phyloP scores from a whole-genome alignment of 2,888 invertebrate species.

The Netelia virgata region DNA sequence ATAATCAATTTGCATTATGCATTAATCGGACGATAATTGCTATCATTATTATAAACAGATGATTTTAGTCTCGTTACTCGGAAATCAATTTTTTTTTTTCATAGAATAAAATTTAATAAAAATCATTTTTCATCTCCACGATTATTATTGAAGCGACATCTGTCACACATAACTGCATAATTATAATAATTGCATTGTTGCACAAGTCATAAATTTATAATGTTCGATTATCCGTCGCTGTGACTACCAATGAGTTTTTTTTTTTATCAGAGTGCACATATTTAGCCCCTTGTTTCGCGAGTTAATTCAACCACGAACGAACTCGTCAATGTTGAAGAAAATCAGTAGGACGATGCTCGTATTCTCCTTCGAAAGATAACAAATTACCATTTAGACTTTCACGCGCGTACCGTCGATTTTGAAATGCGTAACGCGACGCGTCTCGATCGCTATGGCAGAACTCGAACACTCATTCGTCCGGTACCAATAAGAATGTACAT shows the following conservation, averaged over 20 bases:
- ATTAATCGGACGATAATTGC: too few species aligned
- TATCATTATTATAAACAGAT: too few species aligned
- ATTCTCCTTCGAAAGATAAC: conserved; percentile 23
- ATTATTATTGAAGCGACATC: neutral
- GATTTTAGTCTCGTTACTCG: too few species aligned
- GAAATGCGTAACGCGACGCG: conserved; percentile 63
- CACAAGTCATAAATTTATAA: neutral
- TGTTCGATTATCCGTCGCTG: neutral
- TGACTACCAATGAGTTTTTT: neutral
- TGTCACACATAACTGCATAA: neutral
- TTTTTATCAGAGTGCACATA: neutral
- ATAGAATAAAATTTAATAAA: neutral
- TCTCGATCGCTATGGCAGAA: neutral
- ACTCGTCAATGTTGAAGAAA: conserved; percentile 44
- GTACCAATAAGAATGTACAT: neutral
- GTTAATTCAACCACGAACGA: neutral
- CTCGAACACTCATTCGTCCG: conserved; percentile 9
- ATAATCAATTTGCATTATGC: too few species aligned
- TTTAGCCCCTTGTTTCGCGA: neutral
- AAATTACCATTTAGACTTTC: conserved; percentile 68
- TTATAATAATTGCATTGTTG: neutral
- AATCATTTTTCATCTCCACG: neutral
- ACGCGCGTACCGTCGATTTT: conserved; percentile 68
- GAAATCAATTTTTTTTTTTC: neutral
- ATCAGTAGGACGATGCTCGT: conserved; percentile 23